Base-by-base conservation (phyloP, 2,888 invertebrate genomes). In the Agrotis puta region DNA sequence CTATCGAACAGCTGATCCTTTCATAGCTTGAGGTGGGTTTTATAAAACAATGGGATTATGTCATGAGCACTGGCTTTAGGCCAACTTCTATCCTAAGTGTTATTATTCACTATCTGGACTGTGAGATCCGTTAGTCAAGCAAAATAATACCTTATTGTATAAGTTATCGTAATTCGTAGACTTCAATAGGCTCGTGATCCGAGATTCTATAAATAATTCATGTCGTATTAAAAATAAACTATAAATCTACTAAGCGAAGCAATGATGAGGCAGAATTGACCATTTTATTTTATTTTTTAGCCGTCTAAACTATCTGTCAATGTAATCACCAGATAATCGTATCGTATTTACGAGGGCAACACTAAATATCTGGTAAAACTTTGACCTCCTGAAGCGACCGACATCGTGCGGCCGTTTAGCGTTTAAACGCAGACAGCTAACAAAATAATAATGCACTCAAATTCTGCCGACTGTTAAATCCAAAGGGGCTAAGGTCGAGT, bases 401-500 rank as follows among this genome's bases (percentile, higher is more conserved):
- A 70, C 54, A 48, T 77, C 77, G 83, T 81, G 83, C 77, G 76
- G 65, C 56, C 64, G 65, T 80, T 83, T 74, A 84, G 56, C 67
- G 63, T 74, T 65, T 74, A 70, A 72, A 57, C 72, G 77, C 56
- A 77, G 66, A 43, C 45, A 68, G 74, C 77, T 74, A 83, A 80
- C 75, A 64, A 77, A 72, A 84, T 72, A 82, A 81, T 79, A 80
- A 77, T 76, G 68, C 76, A 72, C 74, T 82, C 74, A 67, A 85
- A 70, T 71, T 77, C 67, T 54, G 77, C 27, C 65, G 63, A 61
- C 57, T 74, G 78, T 70, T 59, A 70, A 83, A 68, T 54, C 66
- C 62, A 93, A 92, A 76, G 88, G 87, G 91, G 93, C 92, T 93
- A 94, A 94, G 94, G 94, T 91, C 93, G 77, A 48, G 63, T 45